phyloP scores from a whole-genome alignment of 2,113 vertebrate genomes.

The western clawed frog (Xenopus tropicalis) region UCB_Xtro_10.0 CM004444.2:20907001-20907500 shows the following conservation, averaged over 20 bases:
- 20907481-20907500: slow-evolving; percentile 11
- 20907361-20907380: slow-evolving; percentile 12
- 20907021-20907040: no score
- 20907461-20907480: slow-evolving; percentile 19
- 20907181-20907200: not conserved
- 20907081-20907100: no score
- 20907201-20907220: not conserved
- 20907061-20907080: no score
- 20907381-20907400: not conserved
- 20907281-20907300: slow-evolving; percentile 5
- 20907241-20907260: not conserved
- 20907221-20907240: slow-evolving; percentile 7
- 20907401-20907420: not conserved
- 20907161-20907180: no score
- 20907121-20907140: no score
- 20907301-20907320: slow-evolving; percentile 13
- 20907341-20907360: not conserved
- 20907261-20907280: slow-evolving; percentile 3
- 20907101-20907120: no score
- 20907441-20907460: slow-evolving; percentile 38
- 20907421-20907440: slow-evolving; percentile 14
- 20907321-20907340: not conserved
- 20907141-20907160: no score
- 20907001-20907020: no score
- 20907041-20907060: no score